Percentiles rank a stretch among this genome's conserved stretches.
Conservation (phyloP, 1,140 invertebrate species). For the Laupala kohalensis region DNA sequence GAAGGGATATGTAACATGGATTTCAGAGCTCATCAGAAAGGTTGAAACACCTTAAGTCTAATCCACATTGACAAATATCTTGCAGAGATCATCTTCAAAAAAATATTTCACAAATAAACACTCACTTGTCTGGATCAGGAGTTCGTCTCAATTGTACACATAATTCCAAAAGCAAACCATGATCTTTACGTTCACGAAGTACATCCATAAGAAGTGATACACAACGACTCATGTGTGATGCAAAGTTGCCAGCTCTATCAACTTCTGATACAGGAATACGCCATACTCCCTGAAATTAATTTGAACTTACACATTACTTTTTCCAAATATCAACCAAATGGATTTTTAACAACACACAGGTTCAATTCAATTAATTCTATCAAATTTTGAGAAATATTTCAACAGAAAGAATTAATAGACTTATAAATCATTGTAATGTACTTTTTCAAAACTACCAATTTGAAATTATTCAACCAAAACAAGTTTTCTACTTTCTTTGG, state of each 20-base stretch:
- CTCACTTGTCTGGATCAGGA: constrained; percentile 70
- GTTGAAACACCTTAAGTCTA: too few relatives aligned
- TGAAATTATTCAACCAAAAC: not conserved
- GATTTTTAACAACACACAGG: too few relatives aligned
- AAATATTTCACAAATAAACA: too few relatives aligned
- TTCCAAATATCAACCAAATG: not conserved
- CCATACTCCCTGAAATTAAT: constrained; percentile 62
- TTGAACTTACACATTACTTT: not conserved
- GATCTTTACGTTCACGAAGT: constrained; percentile 62
- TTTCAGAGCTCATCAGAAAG: too few relatives aligned
- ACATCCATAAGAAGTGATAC: constrained; percentile 69
- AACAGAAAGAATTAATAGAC: not conserved
- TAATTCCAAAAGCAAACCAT: constrained; percentile 65
- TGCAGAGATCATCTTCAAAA: too few relatives aligned
- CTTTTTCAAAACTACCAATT: too few relatives aligned
- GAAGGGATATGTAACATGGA: too few relatives aligned
- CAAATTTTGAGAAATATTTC: not conserved
- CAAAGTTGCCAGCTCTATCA: constrained; percentile 81
- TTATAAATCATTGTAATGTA: too few relatives aligned
- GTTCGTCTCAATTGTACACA: constrained; percentile 60
- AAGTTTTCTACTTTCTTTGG: too few relatives aligned
- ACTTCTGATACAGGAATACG: constrained; percentile 79
- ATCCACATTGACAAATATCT: too few relatives aligned
- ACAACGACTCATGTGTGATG: constrained; percentile 77
- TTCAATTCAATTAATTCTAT: not conserved